Conservation (phyloP, 2,797 vertebrate species). For the Synanceia verrucosa region DNA sequence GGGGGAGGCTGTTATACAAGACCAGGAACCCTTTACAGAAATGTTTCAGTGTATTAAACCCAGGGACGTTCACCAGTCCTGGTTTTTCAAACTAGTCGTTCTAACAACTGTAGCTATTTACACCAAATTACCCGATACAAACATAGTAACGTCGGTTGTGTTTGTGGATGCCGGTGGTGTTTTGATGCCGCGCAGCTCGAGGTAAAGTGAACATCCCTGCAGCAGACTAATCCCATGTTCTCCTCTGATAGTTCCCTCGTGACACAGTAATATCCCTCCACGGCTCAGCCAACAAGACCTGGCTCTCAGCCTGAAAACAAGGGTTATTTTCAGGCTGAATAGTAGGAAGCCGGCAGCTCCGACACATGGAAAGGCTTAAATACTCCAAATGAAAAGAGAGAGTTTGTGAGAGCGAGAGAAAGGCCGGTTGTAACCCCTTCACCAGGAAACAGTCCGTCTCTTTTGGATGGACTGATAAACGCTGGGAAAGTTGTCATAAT, state of each 20-base stretch:
- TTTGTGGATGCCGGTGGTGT: conserved; percentile 40
- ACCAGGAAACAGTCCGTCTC: conserved; percentile 81
- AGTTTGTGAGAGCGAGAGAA: conserved; percentile 51
- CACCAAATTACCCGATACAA: conserved; percentile 54
- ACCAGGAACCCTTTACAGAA: conserved; percentile 17
- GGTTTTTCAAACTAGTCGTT: conserved; percentile 28
- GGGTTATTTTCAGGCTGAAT: conserved; percentile 94
- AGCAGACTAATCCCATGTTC: conserved; percentile 75
- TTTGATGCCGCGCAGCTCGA: conserved; percentile 62
- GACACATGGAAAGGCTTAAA: conserved; percentile 85
- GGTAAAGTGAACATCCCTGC: conserved; percentile 76
- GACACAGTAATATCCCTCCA: conserved; percentile 76
- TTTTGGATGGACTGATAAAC: conserved; percentile 69
- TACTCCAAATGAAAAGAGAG: conserved; percentile 54
- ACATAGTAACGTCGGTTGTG: conserved; percentile 31
- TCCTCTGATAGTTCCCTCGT: conserved; percentile 76
- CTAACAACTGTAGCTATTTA: conserved; percentile 34
- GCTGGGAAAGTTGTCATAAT: conserved; percentile 67
- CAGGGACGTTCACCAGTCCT: conserved; percentile 17
- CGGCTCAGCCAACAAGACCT: conserved; percentile 84
- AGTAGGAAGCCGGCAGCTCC: conserved; percentile 88
- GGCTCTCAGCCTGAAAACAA: conserved; percentile 87
- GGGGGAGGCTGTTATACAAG: conserved; percentile 17
- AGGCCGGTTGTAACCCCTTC: conserved; percentile 78
- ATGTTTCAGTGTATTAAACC: conserved; percentile 22